Percentiles rank a stretch among this genome's conserved stretches.
Conservation (phyloP, 2,797 vertebrate genomes). For the Scomberomorus guttatus region DNA sequence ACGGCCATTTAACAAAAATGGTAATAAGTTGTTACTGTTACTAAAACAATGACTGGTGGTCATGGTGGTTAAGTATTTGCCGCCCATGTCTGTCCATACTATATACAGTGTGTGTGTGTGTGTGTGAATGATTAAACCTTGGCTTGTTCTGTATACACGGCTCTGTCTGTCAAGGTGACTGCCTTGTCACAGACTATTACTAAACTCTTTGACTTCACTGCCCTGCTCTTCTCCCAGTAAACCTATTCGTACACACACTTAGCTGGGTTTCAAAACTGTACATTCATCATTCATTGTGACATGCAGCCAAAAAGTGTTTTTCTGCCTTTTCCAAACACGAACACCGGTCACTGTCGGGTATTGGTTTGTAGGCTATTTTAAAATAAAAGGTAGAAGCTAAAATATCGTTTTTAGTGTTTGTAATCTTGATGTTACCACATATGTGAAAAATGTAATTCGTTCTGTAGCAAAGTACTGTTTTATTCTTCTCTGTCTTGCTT, state of each 20-base stretch:
- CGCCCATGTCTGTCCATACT: neutral
- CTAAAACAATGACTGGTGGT: conserved; percentile 10
- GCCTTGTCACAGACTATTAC: conserved; percentile 35
- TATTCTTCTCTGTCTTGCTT: conserved; percentile 31
- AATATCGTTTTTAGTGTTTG: neutral
- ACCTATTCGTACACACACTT: neutral
- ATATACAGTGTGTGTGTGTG: neutral
- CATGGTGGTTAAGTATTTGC: neutral
- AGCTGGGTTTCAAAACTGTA: neutral
- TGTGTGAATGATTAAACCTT: conserved; percentile 70
- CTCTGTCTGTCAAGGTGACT: conserved; percentile 63
- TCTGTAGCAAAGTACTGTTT: neutral
- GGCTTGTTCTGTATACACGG: conserved; percentile 37
- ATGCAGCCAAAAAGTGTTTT: neutral
- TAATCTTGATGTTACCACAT: neutral
- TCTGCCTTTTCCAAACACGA: neutral
- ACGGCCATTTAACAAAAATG: conserved; percentile 13
- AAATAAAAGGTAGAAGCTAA: neutral
- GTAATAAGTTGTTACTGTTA: conserved; percentile 8
- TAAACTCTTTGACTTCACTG: conserved; percentile 33
- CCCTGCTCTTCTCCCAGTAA: conserved; percentile 23
- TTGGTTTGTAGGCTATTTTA: conserved; percentile 2
- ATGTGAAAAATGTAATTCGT: neutral
- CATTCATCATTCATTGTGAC: conserved; percentile 23
- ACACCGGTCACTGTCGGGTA: rapidly evolving